Evolutionary conservation across 2,113 vertebrate genomes (phyloP), one percentile per base, ranked within the genome.

Genomic region (Pseudolaguvia tuberculata): DNA sequence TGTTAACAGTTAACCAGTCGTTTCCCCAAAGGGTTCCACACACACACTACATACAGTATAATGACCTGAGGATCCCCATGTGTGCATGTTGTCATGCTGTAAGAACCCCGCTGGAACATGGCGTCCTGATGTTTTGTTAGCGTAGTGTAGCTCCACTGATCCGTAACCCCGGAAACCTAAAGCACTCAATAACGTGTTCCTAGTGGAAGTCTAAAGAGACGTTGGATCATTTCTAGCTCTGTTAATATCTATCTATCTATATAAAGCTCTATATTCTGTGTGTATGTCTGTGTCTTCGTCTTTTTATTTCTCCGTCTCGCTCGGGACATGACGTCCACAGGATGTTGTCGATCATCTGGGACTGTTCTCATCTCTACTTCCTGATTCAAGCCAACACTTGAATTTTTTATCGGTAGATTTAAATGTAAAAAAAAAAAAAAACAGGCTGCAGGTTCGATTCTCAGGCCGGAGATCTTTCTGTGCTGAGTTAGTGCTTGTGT

Each of bases 151-250:
- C 17, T 42, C 42, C 35, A 27, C 47, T 39, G 21, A 73, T 65
- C 47, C 2, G 23, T 73, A 47, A 47, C 59, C 13, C 5, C 51
- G n/a, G 20, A 63, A 48, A 63, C 21, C 55, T 35, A 6, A 42
- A 39, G 27, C 27, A 50, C 48, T 39, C 31, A 53, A 42, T n/a
- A 35, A 29, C 3, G 42, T 55, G 45, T 20, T n/a, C n/a, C 29
- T 51, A 56, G 55, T 50, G 53, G 56, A 66, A 48, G 6, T 48
- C 48, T 59, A 69, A 48, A 50, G 51, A 70, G 45, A 76, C 52
- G 66, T 76, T 76, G 59, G 61, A 61, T 55, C 74, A n/a, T 69
- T 75, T 59, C 18, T 58, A 58, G 39, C 51, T 58, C 20, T 70
- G 66, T 39, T 69, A 10, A 70, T 76, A 61, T 57, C n/a, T 13